Percentiles rank a stretch among this genome's conserved stretches.
phyloP scores from a whole-genome alignment of 2,797 vertebrate species.

The Myiothlypis coronata region DNA sequence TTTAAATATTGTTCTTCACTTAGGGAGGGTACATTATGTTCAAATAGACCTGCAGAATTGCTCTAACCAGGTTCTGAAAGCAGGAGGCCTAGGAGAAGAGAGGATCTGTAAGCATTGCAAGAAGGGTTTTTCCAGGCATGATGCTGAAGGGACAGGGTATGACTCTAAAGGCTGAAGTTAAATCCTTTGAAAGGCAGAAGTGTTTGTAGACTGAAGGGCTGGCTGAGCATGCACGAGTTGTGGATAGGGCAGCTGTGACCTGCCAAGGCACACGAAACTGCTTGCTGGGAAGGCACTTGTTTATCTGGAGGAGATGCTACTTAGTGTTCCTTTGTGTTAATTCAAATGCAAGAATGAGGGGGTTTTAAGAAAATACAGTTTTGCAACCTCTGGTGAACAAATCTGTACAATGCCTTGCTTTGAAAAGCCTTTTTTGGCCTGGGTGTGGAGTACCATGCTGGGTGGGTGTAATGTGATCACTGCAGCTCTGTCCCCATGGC shows the following conservation, averaged over 20 bases:
- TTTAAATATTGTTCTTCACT: not conserved
- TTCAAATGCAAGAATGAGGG: not conserved
- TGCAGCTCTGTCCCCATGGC: not conserved
- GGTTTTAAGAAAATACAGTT: not conserved
- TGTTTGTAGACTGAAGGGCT: not conserved
- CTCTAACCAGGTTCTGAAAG: not conserved
- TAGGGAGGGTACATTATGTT: not conserved
- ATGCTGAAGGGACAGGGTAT: not conserved
- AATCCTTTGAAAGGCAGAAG: not conserved
- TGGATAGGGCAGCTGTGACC: not conserved
- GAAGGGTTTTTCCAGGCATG: not conserved
- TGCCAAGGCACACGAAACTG: not conserved
- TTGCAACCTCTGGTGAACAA: not conserved
- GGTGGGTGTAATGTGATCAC: not conserved
- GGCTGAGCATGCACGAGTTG: not conserved
- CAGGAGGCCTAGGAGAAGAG: not conserved
- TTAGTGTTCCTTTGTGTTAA: fast-evolving
- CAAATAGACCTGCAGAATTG: not conserved
- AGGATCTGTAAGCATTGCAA: not conserved
- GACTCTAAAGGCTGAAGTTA: not conserved
- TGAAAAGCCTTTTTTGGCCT: not conserved
- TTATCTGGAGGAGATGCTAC: not conserved
- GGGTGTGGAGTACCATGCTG: fast-evolving
- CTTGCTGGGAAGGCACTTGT: not conserved
- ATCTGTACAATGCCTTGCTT: not conserved